phyloP scores from a whole-genome alignment of 2,888 invertebrate species.

The Epistrophella euchroma region DNA sequence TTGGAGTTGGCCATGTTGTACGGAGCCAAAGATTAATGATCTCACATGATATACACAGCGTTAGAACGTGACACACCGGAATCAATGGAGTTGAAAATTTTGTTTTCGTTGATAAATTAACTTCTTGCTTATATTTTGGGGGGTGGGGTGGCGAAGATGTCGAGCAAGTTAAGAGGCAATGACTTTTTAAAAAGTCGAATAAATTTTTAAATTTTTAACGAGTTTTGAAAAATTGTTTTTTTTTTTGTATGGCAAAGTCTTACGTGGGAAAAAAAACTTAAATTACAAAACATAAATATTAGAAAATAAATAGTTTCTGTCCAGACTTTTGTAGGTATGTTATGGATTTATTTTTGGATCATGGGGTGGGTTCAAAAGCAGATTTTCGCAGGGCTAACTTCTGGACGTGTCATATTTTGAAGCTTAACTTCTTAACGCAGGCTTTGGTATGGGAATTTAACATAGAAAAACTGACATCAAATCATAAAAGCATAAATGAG shows the following conservation, averaged over 20 bases:
- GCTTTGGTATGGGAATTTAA: too few species aligned
- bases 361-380: too few species aligned
- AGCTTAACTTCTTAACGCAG: too few species aligned
- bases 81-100: conserved; percentile 58
- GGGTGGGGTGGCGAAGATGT: not conserved
- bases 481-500: too few species aligned
- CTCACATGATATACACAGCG: conserved; percentile 49
- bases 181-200: conserved; percentile 18
- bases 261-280: too few species aligned
- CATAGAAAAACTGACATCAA: too few species aligned
- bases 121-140: not conserved
- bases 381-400: too few species aligned
- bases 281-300: too few species aligned
- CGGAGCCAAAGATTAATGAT: conserved; percentile 59
- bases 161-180: not conserved
- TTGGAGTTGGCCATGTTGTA: conserved; percentile 8
- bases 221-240: conserved; percentile 1
- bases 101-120: conserved; percentile 39
- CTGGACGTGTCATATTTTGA: too few species aligned
- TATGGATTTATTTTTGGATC: too few species aligned
- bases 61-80: conserved; percentile 53
- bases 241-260: not conserved
- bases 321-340: too few species aligned
- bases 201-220: conserved; percentile 2
- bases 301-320: too few species aligned